Percentiles rank a stretch among this genome's conserved stretches.
These are phyloP conservation scores for Leptodactylus fallax DNA, from an alignment of 2,797 vertebrate species.

Conservation along the genomic window DNA sequence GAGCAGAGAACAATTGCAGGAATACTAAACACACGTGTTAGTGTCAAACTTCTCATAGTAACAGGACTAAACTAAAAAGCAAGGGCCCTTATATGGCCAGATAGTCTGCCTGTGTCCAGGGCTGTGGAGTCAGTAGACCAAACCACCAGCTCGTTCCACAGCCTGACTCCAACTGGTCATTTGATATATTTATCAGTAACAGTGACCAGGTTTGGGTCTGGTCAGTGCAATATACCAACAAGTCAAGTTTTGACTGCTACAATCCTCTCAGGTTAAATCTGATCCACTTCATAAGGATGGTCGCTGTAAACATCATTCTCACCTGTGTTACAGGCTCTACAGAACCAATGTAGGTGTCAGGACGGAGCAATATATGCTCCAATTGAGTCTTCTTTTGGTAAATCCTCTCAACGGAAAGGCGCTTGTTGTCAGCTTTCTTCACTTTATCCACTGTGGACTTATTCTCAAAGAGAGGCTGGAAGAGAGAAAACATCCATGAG, in stretches of 20 bases:
- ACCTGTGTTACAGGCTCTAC: conserved; percentile 94
- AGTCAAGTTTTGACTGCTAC: no score
- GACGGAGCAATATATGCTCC: conserved; percentile 98
- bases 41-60: not conserved
- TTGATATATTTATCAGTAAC: no score
- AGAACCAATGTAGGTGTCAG: conserved; percentile 96
- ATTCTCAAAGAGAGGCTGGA: conserved; percentile 82
- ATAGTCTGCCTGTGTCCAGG: no score
- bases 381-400: conserved; percentile 98
- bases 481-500: not conserved
- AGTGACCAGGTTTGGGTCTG: no score
- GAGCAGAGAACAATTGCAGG: not conserved
- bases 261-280: no score
- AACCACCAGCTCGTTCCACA: no score
- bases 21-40: not conserved
- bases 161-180: no score
- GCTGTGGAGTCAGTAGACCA: no score
- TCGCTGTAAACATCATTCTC: conserved; percentile 2
- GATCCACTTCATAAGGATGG: no score
- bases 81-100: no score
- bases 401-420: conserved; percentile 90
- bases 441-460: conserved; percentile 73
- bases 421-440: conserved; percentile 82
- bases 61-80: no score
- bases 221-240: no score